phyloP scores from a whole-genome alignment of 92 coral and sea anemone genomes.

The Palythoa heliodiscus region DNA sequence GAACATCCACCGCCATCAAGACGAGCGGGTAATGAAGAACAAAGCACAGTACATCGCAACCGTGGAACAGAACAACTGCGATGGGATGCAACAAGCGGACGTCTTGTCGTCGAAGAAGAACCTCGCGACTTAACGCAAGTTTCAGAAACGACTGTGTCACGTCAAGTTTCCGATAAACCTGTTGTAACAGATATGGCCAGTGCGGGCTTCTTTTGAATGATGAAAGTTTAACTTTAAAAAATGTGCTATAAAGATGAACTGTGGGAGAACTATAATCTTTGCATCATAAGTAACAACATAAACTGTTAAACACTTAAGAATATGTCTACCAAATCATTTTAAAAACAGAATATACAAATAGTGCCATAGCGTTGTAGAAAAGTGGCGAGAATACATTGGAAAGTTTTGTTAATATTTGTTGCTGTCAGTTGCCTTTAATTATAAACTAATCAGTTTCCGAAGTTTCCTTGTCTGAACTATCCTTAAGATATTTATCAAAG shows the following conservation, averaged over 20 bases:
- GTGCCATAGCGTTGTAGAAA: no score
- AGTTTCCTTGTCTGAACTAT: background rate
- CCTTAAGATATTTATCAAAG: background rate
- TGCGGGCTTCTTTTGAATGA: slow-evolving; percentile 22
- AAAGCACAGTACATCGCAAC: background rate
- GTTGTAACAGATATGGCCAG: slow-evolving; percentile 42
- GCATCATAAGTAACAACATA: background rate
- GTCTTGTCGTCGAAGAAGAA: slow-evolving; percentile 39
- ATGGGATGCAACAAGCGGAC: slow-evolving; percentile 39
- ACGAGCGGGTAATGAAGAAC: background rate
- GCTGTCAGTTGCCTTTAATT: background rate
- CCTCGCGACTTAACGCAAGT: background rate
- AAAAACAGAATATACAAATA: no score
- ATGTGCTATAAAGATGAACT: background rate
- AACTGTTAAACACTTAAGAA: background rate
- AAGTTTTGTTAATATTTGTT: background rate
- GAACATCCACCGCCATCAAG: background rate
- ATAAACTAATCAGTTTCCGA: no score
- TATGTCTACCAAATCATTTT: no score
- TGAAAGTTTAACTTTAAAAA: background rate
- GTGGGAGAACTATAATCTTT: background rate
- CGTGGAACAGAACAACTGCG: slow-evolving; percentile 31
- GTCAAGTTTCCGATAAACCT: slow-evolving; percentile 23
- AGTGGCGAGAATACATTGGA: background rate
- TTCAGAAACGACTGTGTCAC: background rate